Evolutionary conservation across 1,140 invertebrate genomes (phyloP), one percentile per base, ranked within the genome.

Genomic region (Leptinotarsa undecemlineata): DNA sequence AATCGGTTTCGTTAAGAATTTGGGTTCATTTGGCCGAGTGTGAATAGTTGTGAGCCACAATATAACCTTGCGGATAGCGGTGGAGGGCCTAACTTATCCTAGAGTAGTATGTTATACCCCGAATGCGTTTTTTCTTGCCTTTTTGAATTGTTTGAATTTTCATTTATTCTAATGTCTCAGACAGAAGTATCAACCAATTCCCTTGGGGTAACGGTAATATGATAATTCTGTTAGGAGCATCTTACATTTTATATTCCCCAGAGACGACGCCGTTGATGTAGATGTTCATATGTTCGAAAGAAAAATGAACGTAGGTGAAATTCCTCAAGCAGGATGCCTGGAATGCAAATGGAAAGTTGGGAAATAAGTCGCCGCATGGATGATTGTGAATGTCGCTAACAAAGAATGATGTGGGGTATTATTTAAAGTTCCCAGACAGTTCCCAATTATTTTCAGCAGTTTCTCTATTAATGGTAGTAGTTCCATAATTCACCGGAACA

Each of bases 271-370:
- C 51, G 51, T 57, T 57, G 51, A 57, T 57, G 51, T 19, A 57
- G 51, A 57, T 57, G 51, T 57, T 57, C 51, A 57, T 57, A 57
- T 57, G 51, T 15, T 57, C 17, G 51, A 57, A 19, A n/a, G 51
- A 57, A 19, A 57, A 57, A 57, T 57, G 51, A 57, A 57, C 51
- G 51, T 57, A 57, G 17, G 51, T 57, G 51, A 57, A 57, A 57
- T 57, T 57, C 51, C n/a, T 57, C 51, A 57, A 19, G 51, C 4
- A 57, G 51, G n/a, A 17, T 14, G 51, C n/a, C 15, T n/a, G 51
- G 1, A 19, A 15, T 15, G 51, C n/a, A 57, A 17, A 19, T 19
- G n/a, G 51, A 57, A 17, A 19, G 51, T 15, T 17, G 51, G n/a
- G 4, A 19, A 19, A 19, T 17, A 17, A 57, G 15, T 15, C 15